Evolutionary conservation across 2,888 invertebrate species (phyloP), one percentile per base, ranked within the genome.

Genomic region (Anagyrus pseudococci): DNA sequence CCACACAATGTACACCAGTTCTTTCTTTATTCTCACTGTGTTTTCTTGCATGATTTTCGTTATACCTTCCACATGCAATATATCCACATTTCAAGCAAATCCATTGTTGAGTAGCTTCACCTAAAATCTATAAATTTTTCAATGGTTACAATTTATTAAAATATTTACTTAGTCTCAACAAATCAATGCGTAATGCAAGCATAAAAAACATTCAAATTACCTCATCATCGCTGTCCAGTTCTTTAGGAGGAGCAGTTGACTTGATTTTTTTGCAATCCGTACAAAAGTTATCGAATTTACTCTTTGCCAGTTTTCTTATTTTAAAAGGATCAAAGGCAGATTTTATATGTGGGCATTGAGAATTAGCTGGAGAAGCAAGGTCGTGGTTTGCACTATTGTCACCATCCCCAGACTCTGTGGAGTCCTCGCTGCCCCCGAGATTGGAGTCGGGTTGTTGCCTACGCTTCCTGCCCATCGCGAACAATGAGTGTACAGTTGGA

Each of bases 21-120:
- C 86, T 89, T 0, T 91, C 90, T 1, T 87, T 90, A 76, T n/a
- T n/a, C n/a, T 87, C 84, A 77, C 84, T 90, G 81, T 95, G 95
- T 67, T 87, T 84, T 23, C 89, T 76, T 0, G 92, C 91, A 80
- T 94, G 93, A 70, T 88, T 84, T 73, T 87, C 86, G 54, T 85
- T 83, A 4, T 84, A 82, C 53, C 88, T 84, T 2, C 91, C 92
- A 78, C 94, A 94, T 22, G 88, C 85, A 75, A 90, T 89, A 46
- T 88, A 82, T 2, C 92, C 94, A 79, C 94, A 95, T 68, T 89
- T 88, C 65, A 94, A 82, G 75, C 94, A 95, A 82, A 94, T 85
- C 91, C 92, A 93, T 64, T 91, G 78, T 0, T 83, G 33, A 3
- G 60, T 56, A 13, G 58, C 66, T 4, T 53, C 47, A 20, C 58